These are phyloP conservation scores for Rugalucina vietnamica DNA, from an alignment of 2,888 invertebrate species.

Conservation along the genomic window DNA sequence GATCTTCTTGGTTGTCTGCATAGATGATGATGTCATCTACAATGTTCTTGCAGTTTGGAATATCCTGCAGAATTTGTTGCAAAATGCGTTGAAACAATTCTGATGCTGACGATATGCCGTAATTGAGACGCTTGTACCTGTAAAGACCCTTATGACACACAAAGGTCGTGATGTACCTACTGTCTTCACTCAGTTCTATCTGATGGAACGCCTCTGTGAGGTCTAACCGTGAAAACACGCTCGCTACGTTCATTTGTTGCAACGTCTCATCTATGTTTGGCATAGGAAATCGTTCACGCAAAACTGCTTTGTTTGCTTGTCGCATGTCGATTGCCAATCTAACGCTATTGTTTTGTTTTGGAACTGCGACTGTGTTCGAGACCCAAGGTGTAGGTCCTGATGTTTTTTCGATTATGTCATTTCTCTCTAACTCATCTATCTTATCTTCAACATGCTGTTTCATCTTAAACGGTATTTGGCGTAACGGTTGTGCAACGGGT, in stretches of 20 bases:
- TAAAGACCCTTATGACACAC: slow-evolving; percentile 20
- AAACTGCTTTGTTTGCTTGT: neutral
- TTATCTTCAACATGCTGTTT: slow-evolving; percentile 6
- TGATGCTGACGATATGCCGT: slow-evolving; percentile 41
- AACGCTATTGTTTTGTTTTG: slow-evolving; percentile 52
- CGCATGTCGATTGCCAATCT: slow-evolving; percentile 61
- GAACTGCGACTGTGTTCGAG: slow-evolving; percentile 47
- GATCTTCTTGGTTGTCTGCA: neutral
- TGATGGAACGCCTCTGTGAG: neutral
- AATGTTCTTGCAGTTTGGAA: neutral
- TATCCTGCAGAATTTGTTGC: slow-evolving; percentile 14
- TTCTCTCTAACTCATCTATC: neutral
- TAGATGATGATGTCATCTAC: neutral
- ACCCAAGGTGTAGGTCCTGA: slow-evolving; percentile 56
- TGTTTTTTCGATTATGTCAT: slow-evolving; percentile 45
- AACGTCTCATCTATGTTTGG: neutral
- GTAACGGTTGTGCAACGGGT: neutral
- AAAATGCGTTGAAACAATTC: slow-evolving; percentile 27
- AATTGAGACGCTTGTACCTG: slow-evolving; percentile 15
- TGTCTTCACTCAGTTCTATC: neutral
- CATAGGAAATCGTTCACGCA: neutral
- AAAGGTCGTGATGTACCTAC: neutral
- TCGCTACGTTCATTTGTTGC: neutral
- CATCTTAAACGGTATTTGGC: neutral
- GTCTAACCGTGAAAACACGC: neutral